phyloP scores from a whole-genome alignment of 2,113 vertebrate genomes.

The Cathartes aura region DNA sequence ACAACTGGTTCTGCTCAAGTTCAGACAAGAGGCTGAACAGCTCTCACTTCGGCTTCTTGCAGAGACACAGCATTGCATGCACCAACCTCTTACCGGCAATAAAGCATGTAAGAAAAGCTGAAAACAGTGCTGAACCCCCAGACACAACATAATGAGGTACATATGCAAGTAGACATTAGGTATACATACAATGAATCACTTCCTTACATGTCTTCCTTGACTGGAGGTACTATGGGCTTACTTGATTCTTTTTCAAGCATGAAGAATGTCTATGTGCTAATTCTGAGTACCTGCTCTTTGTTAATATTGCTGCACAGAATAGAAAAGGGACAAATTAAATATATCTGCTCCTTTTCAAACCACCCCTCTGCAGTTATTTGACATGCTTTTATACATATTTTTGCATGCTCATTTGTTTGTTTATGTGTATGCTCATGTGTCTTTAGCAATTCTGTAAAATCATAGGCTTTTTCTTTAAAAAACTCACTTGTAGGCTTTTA shows the following conservation, averaged over 20 bases:
- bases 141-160: background rate
- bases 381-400: background rate
- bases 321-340: background rate
- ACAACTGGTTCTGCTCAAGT: background rate
- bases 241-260: background rate
- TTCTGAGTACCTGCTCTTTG: background rate
- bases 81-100: background rate
- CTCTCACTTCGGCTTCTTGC: background rate
- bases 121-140: background rate
- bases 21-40: background rate
- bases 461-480: constrained; percentile 4
- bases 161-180: background rate
- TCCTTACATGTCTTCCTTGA: background rate
- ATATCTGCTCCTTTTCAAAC: background rate
- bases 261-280: background rate
- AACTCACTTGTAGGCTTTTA: background rate
- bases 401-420: background rate
- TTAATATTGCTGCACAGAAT: background rate
- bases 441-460: background rate
- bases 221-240: background rate
- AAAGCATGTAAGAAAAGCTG: background rate
- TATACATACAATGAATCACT: background rate
- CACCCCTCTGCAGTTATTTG: background rate
- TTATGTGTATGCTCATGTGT: background rate
- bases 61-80: background rate